These are phyloP conservation scores for Oxyscelio sp. DNA, from an alignment of 2,888 invertebrate species.

Conservation along the genomic window DNA sequence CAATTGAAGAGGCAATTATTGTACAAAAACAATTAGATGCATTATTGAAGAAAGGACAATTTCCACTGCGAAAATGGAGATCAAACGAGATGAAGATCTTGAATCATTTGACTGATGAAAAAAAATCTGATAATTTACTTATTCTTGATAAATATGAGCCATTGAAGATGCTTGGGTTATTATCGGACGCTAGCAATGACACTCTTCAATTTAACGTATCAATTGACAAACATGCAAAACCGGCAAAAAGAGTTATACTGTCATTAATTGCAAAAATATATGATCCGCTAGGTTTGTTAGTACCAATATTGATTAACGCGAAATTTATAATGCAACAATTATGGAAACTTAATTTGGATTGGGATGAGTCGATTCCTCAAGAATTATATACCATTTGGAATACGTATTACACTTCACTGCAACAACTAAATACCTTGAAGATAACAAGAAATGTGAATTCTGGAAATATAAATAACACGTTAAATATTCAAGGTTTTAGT, in stretches of 20 bases:
- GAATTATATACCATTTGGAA: slow-evolving; percentile 27
- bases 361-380: slow-evolving; percentile 45
- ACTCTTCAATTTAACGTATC: slow-evolving; percentile 5
- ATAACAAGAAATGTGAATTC: slow-evolving; percentile 42
- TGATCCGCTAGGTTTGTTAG: slow-evolving; percentile 65
- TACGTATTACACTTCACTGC: slow-evolving; percentile 22
- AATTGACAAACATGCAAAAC: background rate
- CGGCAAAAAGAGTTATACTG: slow-evolving; percentile 51
- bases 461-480: background rate
- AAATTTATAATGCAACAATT: slow-evolving; percentile 63
- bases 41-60: background rate
- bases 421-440: slow-evolving; percentile 33
- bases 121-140: background rate
- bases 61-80: slow-evolving; percentile 30
- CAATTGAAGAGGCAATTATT: slow-evolving; percentile 14
- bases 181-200: slow-evolving; percentile 16
- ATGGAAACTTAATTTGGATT: slow-evolving; percentile 42
- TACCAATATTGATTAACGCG: slow-evolving; percentile 64
- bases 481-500: slow-evolving; percentile 72
- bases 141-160: slow-evolving; percentile 20
- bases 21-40: slow-evolving; percentile 15
- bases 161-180: slow-evolving; percentile 12
- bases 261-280: slow-evolving; percentile 68
- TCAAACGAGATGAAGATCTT: slow-evolving; percentile 15
- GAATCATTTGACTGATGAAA: background rate